These are phyloP conservation scores for Eubasilissa splendida DNA, from an alignment of 2,888 invertebrate genomes.

Conservation along the genomic window DNA sequence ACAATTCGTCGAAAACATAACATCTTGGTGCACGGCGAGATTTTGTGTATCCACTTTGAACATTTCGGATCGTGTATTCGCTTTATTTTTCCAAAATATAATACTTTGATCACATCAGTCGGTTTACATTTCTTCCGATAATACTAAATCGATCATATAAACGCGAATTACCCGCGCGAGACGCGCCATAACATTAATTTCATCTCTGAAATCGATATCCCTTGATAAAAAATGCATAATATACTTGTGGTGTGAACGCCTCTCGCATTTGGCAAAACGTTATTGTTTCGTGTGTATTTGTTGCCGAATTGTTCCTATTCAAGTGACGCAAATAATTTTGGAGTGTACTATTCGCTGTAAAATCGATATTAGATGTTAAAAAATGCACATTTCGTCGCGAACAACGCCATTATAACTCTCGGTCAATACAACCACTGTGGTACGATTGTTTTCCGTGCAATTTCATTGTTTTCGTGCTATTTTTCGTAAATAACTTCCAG, in stretches of 20 bases:
- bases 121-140: background rate
- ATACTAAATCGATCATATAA: background rate
- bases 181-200: conserved; percentile 25
- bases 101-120: background rate
- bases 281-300: conserved; percentile 8
- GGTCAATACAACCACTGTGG: conserved; percentile 8
- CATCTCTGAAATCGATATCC: conserved; percentile 46
- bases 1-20: conserved; percentile 40
- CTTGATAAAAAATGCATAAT: conserved; percentile 50
- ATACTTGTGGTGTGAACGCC: conserved; percentile 34
- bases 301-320: background rate
- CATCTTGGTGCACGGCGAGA: conserved; percentile 8
- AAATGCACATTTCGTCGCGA: conserved; percentile 44
- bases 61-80: background rate
- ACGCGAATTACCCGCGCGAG: background rate
- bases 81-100: conserved; percentile 11
- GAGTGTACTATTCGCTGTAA: background rate
- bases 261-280: conserved; percentile 33
- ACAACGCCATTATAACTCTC: conserved; percentile 27
- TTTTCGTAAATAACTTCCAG: background rate
- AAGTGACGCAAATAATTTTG: background rate
- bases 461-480: conserved; percentile 8
- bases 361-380: conserved; percentile 46
- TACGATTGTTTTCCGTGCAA: background rate
- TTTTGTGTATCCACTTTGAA: conserved; percentile 1